Evolutionary conservation across 1,140 invertebrate genomes (phyloP), one percentile per base, ranked within the genome.

Genomic region (Lucilia sericata): DNA sequence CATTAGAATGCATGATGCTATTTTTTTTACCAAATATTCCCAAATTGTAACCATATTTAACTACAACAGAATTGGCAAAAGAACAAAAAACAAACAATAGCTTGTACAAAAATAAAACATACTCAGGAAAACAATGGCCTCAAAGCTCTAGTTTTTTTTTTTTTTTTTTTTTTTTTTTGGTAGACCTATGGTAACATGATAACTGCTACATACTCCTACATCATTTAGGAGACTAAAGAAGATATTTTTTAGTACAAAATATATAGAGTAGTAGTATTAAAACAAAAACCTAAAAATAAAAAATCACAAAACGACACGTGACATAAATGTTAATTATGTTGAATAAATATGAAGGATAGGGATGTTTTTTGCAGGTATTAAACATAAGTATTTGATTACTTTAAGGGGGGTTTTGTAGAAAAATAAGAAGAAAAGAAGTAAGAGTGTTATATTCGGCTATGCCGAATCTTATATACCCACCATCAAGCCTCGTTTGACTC

Each of bases 271-370:
- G 17, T 2, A n/a, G 17, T 12, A 5, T 14, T 55, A 55, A 55
- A 55, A 55, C 51, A 55, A 55, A 55, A 55, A 5, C 51, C 51
- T 2, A 12, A 21, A 21, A 8, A 49, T 9, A 51, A 80, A 80
- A 80, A 80, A 80, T 80, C 76, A 51, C 76, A 80, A 10, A 49
- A 80, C n/a, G 42, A 80, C 42, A 80, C 76, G 76, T 80, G 76
- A 80, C 76, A 51, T 49, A 47, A 80, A 80, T 80, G 47, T 25
- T 80, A 80, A 80, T 80, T 80, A 80, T 47, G 42, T 25, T 21
- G 55, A 60, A 17, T n/a, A 70, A 70, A 19, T 70, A 21, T 70
- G 17, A 55, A 55, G 51, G 5, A 55, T 55, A 55, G 12, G 51
- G 13, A 55, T 55, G 17, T 55, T 17, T 17, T 17, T 55, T 55